Evolutionary conservation across 2,113 vertebrate species (phyloP).

Genomic region (Mobula hypostoma): DNA sequence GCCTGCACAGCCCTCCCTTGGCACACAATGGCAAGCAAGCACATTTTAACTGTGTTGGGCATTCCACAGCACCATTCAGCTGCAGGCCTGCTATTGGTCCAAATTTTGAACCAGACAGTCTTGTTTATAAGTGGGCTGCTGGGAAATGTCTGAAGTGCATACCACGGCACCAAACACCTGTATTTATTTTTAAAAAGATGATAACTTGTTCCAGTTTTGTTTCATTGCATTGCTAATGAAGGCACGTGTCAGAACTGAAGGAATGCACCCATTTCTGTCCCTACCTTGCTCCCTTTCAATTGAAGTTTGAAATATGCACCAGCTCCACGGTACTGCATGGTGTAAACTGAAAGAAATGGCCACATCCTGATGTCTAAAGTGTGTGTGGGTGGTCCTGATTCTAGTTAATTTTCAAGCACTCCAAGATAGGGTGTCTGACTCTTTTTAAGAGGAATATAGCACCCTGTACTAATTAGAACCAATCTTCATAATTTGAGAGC

Average conservation of each 20-base stretch:
- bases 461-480: background rate
- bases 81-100: background rate
- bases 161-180: background rate
- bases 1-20: too few relatives aligned
- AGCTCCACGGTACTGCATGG: background rate
- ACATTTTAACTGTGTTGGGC: background rate
- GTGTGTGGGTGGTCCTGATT: background rate
- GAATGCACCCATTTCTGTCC: background rate
- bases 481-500: background rate
- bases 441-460: background rate
- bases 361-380: background rate
- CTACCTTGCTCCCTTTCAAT: background rate
- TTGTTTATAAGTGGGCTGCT: constrained; percentile 1
- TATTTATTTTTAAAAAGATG: background rate
- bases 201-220: background rate
- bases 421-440: background rate
- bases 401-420: background rate
- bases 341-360: background rate
- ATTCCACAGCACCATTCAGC: background rate
- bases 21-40: background rate
- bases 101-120: constrained; percentile 8
- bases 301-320: background rate
- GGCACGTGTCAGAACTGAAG: background rate
- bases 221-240: background rate
- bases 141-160: background rate